phyloP scores from a whole-genome alignment of 2,113 vertebrate genomes.

The Harpagus bidentatus region DNA sequence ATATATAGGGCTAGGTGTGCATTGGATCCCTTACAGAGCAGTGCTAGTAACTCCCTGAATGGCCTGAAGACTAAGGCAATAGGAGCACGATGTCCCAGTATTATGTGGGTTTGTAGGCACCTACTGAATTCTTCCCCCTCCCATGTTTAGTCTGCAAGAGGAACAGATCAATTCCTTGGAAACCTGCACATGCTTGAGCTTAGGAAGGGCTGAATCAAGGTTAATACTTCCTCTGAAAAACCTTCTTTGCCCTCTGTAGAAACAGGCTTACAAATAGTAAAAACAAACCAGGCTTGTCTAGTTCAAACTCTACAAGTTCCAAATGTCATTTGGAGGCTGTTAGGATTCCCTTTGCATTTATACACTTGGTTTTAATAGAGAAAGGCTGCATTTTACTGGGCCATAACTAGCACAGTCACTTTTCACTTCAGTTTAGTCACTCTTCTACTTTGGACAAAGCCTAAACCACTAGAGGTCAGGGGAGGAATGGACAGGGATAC shows the following conservation, averaged over 20 bases:
- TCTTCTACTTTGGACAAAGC: background rate
- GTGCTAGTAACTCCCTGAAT: background rate
- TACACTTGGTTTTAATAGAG: background rate
- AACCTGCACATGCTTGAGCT: background rate
- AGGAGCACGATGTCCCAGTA: background rate
- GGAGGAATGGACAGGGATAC: background rate
- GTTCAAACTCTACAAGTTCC: background rate
- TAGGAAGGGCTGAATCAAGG: background rate
- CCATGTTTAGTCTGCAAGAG: background rate
- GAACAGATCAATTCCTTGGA: background rate
- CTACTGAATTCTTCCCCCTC: background rate
- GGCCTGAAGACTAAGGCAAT: background rate
- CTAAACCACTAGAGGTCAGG: conserved; percentile 1
- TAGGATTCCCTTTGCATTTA: background rate
- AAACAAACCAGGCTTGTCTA: background rate
- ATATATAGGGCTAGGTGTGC: background rate
- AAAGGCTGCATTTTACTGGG: background rate
- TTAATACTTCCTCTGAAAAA: background rate
- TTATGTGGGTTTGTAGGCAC: background rate
- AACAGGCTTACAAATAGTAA: background rate
- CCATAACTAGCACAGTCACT: background rate
- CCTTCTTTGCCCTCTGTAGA: background rate
- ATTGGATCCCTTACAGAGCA: background rate
- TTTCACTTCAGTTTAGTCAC: background rate
- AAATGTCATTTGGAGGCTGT: background rate